These are phyloP conservation scores for Muscicapa adusta DNA, from an alignment of 2,113 vertebrate genomes.

Conservation along the genomic window DNA sequence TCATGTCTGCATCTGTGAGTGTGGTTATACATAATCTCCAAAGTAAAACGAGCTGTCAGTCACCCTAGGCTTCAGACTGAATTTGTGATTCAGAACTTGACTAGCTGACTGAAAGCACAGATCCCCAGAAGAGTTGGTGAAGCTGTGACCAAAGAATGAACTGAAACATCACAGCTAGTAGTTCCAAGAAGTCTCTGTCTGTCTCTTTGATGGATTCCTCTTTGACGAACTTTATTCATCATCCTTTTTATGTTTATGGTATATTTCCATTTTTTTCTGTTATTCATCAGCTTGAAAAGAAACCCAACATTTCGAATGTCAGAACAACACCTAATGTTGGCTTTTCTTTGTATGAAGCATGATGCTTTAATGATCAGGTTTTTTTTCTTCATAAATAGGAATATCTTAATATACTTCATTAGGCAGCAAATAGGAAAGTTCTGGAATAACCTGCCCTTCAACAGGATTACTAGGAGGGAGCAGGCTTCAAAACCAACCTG, in stretches of 20 bases:
- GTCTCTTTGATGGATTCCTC: background rate
- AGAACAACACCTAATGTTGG: background rate
- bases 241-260: background rate
- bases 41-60: background rate
- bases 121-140: background rate
- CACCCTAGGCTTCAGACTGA: background rate
- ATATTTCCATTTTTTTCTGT: background rate
- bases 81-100: background rate
- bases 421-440: background rate
- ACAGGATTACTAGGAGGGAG: background rate
- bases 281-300: background rate
- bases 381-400: background rate
- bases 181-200: background rate
- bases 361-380: background rate
- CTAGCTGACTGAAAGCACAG: background rate
- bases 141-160: slow-evolving; percentile 5
- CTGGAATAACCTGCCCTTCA: background rate
- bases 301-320: background rate
- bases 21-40: background rate
- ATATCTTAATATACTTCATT: background rate
- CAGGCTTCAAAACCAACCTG: background rate
- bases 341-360: background rate
- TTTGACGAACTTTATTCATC: background rate
- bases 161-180: background rate
- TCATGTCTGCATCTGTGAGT: background rate